phyloP scores from a whole-genome alignment of 37 sponge, comb jelly and placozoan genomes.

The Agelas oroides region DNA sequence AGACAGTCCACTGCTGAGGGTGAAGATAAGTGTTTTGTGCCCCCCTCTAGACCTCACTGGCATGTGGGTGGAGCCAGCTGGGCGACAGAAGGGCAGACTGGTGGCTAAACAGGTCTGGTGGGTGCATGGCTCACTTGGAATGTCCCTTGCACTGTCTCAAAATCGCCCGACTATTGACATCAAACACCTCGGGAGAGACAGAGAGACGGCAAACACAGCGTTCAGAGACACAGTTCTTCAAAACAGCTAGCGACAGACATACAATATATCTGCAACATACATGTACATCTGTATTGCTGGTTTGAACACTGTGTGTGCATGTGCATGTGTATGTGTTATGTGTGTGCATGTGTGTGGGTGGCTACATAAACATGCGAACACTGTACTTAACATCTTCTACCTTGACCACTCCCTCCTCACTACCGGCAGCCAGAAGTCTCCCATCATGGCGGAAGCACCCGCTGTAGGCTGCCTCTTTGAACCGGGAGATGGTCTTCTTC shows the following conservation, averaged over 20 bases:
- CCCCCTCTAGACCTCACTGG: conserved; percentile 45
- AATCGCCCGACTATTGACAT: conserved; percentile 68
- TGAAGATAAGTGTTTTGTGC: conserved; percentile 9
- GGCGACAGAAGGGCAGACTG: conserved; percentile 29
- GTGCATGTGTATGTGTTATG: no score
- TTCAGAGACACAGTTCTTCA: no score
- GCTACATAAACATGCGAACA: no score
- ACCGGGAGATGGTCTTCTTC: conserved; percentile 75
- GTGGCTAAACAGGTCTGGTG: neutral
- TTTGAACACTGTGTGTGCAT: no score
- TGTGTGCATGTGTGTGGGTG: no score
- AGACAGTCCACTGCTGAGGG: neutral
- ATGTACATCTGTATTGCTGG: no score
- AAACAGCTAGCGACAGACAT: no score
- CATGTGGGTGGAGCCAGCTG: conserved; percentile 2
- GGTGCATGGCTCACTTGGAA: conserved; percentile 50
- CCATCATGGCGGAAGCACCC: conserved; percentile 90
- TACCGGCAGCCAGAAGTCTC: conserved; percentile 86
- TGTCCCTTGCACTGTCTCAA: conserved; percentile 88
- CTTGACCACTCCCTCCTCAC: conserved; percentile 86
- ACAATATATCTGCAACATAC: no score
- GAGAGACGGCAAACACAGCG: no score
- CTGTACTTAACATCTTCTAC: conserved; percentile 17
- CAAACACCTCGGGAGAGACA: conserved; percentile 76
- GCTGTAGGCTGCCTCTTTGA: conserved; percentile 85